These are phyloP conservation scores for Lateolabrax maculatus DNA, from an alignment of 2,797 vertebrate genomes.

Conservation along the genomic window DNA sequence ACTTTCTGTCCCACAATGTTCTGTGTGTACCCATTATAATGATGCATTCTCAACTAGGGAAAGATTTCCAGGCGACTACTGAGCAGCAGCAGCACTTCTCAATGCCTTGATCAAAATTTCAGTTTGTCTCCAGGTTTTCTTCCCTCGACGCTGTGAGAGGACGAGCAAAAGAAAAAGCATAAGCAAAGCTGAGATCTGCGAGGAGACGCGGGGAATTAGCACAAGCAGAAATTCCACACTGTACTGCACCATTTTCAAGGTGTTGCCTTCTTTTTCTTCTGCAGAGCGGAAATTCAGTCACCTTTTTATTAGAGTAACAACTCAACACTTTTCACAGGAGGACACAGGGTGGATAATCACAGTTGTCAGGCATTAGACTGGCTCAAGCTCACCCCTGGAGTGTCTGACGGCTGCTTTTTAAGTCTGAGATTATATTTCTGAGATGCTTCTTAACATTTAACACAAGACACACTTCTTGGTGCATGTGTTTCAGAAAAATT, in stretches of 20 bases:
- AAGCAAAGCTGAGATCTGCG: conserved; percentile 7
- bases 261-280: neutral
- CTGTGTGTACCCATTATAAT: conserved; percentile 24
- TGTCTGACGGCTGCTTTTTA: neutral
- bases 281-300: neutral
- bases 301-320: conserved; percentile 7
- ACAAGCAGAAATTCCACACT: neutral
- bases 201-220: neutral
- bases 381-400: neutral
- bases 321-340: neutral
- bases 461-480: conserved; percentile 7
- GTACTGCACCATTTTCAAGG: neutral
- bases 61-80: neutral
- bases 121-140: neutral
- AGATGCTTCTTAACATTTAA: conserved; percentile 54
- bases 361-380: neutral
- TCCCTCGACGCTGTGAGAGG: neutral
- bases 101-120: conserved; percentile 6
- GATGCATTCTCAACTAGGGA: conserved; percentile 7
- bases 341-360: neutral
- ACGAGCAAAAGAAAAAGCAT: neutral
- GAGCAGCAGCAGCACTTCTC: conserved; percentile 14
- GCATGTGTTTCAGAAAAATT: conserved; percentile 4
- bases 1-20: neutral
- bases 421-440: neutral